phyloP scores from a whole-genome alignment of 92 coral and sea anemone species.

The Actinernus sp. region DNA sequence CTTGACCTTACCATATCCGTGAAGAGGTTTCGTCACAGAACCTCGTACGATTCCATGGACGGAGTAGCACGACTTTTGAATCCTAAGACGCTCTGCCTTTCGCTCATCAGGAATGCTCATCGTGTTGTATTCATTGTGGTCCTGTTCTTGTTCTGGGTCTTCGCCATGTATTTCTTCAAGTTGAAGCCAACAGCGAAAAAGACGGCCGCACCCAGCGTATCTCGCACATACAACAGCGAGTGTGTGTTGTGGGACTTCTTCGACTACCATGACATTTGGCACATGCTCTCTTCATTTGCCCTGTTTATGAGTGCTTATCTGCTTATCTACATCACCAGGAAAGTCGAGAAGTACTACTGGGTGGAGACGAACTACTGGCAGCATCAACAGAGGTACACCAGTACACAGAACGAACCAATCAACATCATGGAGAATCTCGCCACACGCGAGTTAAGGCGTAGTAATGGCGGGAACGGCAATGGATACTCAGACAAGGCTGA shows the following conservation, averaged over 20 bases:
- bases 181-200: conserved; percentile 81
- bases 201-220: conserved; percentile 74
- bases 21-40: conserved; percentile 4
- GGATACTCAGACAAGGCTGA: background rate
- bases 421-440: background rate
- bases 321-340: conserved; percentile 79
- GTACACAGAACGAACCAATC: background rate
- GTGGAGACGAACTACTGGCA: conserved; percentile 66
- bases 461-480: no score
- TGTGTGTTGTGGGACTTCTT: conserved; percentile 96
- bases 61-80: conserved; percentile 5
- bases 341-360: conserved; percentile 72
- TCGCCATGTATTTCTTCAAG: conserved; percentile 94
- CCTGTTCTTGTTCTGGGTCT: conserved; percentile 85
- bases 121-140: conserved; percentile 60
- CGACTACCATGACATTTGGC: conserved; percentile 99
- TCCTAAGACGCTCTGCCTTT: conserved; percentile 7
- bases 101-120: conserved; percentile 54
- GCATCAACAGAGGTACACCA: background rate
- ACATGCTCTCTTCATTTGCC: conserved; percentile 95
- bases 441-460: background rate
- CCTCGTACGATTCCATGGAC: conserved; percentile 5
- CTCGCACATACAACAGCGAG: conserved; percentile 78
- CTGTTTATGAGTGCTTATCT: conserved; percentile 88
- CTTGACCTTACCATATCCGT: conserved; percentile 45